phyloP scores from a whole-genome alignment of 1,140 invertebrate species.

The Pseudomyrmex cubaensis region DNA sequence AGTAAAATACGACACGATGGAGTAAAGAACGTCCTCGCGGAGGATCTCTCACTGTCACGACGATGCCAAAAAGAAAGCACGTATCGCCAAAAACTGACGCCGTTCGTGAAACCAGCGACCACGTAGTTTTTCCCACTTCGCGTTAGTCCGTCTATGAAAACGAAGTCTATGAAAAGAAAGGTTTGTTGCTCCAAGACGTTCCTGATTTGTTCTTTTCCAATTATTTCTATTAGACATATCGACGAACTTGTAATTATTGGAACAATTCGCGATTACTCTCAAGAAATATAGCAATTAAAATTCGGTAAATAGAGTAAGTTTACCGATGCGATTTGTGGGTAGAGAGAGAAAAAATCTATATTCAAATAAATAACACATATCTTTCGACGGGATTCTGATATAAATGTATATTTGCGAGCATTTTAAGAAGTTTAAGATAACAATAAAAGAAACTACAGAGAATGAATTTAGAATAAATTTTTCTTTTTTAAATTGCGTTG shows the following conservation, averaged over 20 bases:
- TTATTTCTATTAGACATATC: not conserved
- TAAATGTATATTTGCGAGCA: not conserved
- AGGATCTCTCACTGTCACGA: constrained; percentile 44
- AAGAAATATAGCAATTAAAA: no score
- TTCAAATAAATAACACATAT: not conserved
- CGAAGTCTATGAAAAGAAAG: not conserved
- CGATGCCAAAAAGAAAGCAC: constrained; percentile 56
- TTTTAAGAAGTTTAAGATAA: not conserved
- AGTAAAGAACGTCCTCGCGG: constrained; percentile 85
- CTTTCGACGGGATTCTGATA: not conserved
- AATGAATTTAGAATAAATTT: no score
- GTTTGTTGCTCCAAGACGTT: no score
- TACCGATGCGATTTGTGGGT: no score
- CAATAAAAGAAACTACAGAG: no score
- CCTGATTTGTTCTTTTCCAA: not conserved
- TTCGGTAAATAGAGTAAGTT: no score
- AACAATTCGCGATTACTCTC: no score
- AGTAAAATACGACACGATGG: constrained; percentile 96
- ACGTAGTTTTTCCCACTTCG: constrained; percentile 6
- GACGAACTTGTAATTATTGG: not conserved
- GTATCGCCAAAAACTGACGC: constrained; percentile 33
- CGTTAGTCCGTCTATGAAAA: not conserved
- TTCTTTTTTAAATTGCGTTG: not conserved
- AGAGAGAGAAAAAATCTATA: no score
- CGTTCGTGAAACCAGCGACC: constrained; percentile 3